phyloP scores from a whole-genome alignment of 2,797 vertebrate genomes.

The Triplophysa bombifrons region DNA sequence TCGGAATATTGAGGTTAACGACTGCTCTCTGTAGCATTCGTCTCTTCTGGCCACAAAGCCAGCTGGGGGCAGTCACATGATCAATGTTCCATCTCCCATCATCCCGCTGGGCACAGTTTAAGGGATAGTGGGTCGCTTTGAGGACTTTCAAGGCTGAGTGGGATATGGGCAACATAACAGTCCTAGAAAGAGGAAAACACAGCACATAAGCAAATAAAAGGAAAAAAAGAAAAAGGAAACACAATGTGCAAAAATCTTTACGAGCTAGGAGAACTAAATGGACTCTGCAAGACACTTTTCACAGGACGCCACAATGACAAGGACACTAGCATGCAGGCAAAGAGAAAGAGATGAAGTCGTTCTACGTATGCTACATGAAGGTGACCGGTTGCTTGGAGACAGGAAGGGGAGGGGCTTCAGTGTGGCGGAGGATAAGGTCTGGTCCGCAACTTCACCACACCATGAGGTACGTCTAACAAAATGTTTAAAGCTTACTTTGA shows the following conservation, averaged over 20 bases:
- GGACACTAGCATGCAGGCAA: constrained; percentile 68
- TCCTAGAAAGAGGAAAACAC: constrained; percentile 99
- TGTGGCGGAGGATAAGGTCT: constrained; percentile 44
- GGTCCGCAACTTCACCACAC: constrained; percentile 36
- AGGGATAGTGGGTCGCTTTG: constrained; percentile 99
- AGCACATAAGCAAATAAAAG: constrained; percentile 93
- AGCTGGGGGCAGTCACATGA: constrained; percentile 92
- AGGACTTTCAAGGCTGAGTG: constrained; percentile 99
- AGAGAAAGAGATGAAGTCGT: constrained; percentile 48
- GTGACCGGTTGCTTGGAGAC: constrained; percentile 49
- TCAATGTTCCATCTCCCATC: constrained; percentile 93
- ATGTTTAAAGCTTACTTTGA: constrained; percentile 17
- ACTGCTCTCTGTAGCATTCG: constrained; percentile 84
- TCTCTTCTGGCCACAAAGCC: constrained; percentile 97
- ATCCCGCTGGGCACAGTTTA: constrained; percentile 94
- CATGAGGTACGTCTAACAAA: constrained; percentile 11
- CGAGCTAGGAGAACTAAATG: constrained; percentile 79
- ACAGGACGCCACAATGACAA: constrained; percentile 53
- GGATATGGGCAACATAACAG: constrained; percentile 99
- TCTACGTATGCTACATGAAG: constrained; percentile 66
- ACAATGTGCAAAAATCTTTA: constrained; percentile 80
- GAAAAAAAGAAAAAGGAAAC: constrained; percentile 70
- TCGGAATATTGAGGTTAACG: constrained; percentile 83
- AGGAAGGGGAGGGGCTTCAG: constrained; percentile 43
- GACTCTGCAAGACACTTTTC: constrained; percentile 74